Conservation (phyloP, 2,888 invertebrate genomes). For the Leptothorax acervorum region DNA sequence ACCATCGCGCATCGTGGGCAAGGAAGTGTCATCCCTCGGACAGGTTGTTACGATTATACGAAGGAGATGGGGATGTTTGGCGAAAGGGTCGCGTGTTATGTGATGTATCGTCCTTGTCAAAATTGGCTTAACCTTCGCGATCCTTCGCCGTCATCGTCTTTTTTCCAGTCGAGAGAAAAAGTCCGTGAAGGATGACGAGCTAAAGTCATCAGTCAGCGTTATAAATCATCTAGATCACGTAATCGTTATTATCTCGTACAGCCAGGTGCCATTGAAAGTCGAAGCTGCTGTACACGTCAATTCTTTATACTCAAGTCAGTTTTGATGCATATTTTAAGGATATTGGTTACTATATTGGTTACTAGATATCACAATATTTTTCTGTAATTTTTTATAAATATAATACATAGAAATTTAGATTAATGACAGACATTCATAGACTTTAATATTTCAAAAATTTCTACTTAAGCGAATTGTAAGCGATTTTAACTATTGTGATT, state of each 20-base stretch:
- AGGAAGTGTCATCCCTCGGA: slow-evolving; percentile 21
- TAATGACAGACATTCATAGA: background rate
- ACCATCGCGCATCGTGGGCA: background rate
- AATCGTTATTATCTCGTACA: slow-evolving; percentile 29
- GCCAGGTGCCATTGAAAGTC: background rate
- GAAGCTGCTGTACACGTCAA: background rate
- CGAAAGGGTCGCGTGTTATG: slow-evolving; percentile 34
- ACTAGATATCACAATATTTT: background rate
- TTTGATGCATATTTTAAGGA: background rate
- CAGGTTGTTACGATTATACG: background rate
- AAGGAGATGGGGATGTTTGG: background rate
- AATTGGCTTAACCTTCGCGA: slow-evolving; percentile 59
- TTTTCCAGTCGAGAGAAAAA: slow-evolving; percentile 7
- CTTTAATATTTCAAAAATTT: background rate
- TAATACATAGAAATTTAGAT: background rate
- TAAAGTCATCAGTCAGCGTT: slow-evolving; percentile 20
- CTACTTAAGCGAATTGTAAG: background rate
- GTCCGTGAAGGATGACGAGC: background rate
- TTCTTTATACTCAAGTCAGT: background rate
- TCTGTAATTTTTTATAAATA: background rate
- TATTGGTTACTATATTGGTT: background rate
- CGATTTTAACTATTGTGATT: background rate
- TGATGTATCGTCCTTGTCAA: slow-evolving; percentile 65
- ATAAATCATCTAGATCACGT: slow-evolving; percentile 13
- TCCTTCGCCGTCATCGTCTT: slow-evolving; percentile 22